phyloP scores from a whole-genome alignment of 2,888 invertebrate species.

The Lysandra bellargus region DNA sequence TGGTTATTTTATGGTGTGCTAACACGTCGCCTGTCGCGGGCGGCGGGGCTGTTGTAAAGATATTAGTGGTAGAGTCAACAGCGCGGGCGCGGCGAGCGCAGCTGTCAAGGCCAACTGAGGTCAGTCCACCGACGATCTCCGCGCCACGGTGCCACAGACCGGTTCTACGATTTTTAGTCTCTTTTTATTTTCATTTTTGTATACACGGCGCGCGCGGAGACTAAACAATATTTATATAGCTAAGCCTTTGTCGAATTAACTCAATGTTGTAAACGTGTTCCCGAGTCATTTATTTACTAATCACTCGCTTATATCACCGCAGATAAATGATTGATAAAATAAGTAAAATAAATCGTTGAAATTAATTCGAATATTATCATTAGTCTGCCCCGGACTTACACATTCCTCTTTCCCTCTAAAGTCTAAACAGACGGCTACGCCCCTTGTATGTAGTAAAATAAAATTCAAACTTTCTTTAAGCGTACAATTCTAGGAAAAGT shows the following conservation, averaged over 20 bases:
- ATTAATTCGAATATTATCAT: constrained; percentile 14
- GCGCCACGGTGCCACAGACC: constrained; percentile 73
- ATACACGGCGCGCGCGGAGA: constrained; percentile 76
- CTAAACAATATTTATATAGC: constrained; percentile 78
- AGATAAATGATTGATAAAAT: background rate
- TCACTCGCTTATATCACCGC: background rate
- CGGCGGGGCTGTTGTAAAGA: constrained; percentile 72
- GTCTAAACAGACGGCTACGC: background rate
- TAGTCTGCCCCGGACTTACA: background rate
- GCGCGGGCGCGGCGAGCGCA: constrained; percentile 67
- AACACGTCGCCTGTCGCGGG: constrained; percentile 66
- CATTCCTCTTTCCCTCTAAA: background rate
- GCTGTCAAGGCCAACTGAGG: constrained; percentile 80
- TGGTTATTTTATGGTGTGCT: constrained; percentile 47
- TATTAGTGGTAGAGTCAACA: constrained; percentile 75
- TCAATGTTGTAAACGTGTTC: constrained; percentile 56
- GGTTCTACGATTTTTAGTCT: constrained; percentile 79
- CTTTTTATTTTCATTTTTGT: constrained; percentile 81
- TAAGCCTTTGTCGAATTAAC: constrained; percentile 74
- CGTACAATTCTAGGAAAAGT: background rate
- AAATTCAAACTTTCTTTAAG: background rate
- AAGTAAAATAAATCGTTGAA: background rate
- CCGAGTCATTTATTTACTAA: constrained; percentile 36
- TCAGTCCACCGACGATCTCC: constrained; percentile 78
- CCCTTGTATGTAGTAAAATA: background rate